phyloP scores from a whole-genome alignment of 1,140 invertebrate genomes.

The Manduca sexta region DNA sequence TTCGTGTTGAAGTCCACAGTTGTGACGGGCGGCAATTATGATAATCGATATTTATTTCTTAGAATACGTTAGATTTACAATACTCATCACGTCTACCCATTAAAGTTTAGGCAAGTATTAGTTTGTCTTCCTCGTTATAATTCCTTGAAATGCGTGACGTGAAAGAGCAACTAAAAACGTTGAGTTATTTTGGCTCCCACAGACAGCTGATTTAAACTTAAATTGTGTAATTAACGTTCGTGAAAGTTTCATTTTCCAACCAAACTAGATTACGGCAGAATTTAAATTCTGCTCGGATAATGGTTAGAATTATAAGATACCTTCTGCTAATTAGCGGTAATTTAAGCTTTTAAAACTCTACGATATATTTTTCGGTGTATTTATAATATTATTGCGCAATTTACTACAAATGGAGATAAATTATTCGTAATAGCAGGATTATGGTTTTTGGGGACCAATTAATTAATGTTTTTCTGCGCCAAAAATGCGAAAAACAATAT shows the following conservation, averaged over 20 bases:
- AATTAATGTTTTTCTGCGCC: too few relatives aligned
- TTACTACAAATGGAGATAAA: too few relatives aligned
- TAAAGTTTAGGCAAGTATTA: slow-evolving; percentile 11
- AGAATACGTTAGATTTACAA: slow-evolving; percentile 30
- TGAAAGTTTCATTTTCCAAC: background rate
- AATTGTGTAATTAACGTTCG: slow-evolving; percentile 4
- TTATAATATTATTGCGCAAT: too few relatives aligned
- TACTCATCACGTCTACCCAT: slow-evolving; percentile 10
- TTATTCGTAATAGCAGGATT: too few relatives aligned
- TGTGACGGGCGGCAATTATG: slow-evolving; percentile 60
- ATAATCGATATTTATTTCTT: slow-evolving; percentile 57
- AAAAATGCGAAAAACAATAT: too few relatives aligned
- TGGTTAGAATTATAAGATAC: too few relatives aligned
- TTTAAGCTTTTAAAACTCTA: too few relatives aligned
- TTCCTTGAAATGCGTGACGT: slow-evolving; percentile 2
- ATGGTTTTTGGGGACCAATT: too few relatives aligned
- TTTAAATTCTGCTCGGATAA: too few relatives aligned
- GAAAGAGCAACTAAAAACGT: slow-evolving; percentile 11
- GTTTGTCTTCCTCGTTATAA: slow-evolving; percentile 1
- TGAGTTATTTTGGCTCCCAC: slow-evolving; percentile 5
- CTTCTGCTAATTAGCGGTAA: too few relatives aligned
- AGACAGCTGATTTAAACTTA: slow-evolving; percentile 4
- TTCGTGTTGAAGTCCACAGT: slow-evolving; percentile 38
- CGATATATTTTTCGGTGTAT: too few relatives aligned
- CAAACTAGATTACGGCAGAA: background rate